A percentile compares a stretch with the other conserved stretches of the same genome.
Conservation (phyloP, 2,797 vertebrate species). For the Cheirogaleus major region DNA sequence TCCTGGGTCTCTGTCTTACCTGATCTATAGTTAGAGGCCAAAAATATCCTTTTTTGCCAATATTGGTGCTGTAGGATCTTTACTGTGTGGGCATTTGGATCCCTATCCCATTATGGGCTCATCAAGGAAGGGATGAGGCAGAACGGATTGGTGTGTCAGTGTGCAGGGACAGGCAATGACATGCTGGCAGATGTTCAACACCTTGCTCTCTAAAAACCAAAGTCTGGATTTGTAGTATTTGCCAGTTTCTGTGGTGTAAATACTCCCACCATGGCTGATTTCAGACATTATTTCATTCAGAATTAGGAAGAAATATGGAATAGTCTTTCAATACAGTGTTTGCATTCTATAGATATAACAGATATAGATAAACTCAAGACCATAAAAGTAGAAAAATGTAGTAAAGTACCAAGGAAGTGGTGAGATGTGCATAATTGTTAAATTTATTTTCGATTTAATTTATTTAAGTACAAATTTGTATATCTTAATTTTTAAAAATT, state of each 20-base stretch:
- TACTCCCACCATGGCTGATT: not conserved
- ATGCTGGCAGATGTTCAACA: not conserved
- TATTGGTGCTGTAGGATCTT: not conserved
- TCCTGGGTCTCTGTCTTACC: not conserved
- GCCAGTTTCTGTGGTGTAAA: not conserved
- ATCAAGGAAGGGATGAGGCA: not conserved
- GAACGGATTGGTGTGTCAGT: not conserved
- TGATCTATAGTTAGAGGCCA: not conserved
- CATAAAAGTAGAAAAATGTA: not conserved
- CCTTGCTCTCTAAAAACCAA: not conserved
- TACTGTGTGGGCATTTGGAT: not conserved
- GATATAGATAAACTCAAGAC: not conserved
- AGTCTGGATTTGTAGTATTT: not conserved
- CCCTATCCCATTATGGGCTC: not conserved
- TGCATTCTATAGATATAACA: not conserved
- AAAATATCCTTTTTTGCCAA: not conserved
- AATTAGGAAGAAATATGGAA: not conserved
- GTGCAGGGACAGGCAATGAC: not conserved
- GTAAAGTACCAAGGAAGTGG: not conserved
- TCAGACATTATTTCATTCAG: not conserved
- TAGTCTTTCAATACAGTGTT: not conserved
- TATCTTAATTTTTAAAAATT: not conserved
- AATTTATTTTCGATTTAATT: not conserved
- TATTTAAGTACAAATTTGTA: not conserved
- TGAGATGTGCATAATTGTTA: not conserved